Conservation (phyloP, 2,797 vertebrate genomes). For the Pitangus sulphuratus region DNA sequence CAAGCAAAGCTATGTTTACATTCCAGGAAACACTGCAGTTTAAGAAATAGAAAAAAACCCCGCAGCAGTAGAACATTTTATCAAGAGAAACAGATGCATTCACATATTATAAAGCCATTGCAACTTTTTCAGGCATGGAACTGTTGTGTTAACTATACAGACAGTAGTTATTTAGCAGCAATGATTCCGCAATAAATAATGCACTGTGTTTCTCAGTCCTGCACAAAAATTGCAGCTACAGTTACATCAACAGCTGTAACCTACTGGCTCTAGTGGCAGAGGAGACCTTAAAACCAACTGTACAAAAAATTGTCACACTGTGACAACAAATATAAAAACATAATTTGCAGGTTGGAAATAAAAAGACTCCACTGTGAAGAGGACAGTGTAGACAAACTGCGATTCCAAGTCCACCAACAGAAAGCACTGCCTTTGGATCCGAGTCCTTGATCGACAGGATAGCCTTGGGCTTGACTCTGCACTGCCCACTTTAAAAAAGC, state of each 20-base stretch:
- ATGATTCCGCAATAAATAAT: constrained; percentile 96
- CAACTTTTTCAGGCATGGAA: constrained; percentile 83
- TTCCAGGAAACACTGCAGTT: constrained; percentile 82
- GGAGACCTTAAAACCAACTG: constrained; percentile 85
- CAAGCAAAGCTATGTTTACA: constrained; percentile 82
- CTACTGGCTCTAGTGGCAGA: constrained; percentile 86
- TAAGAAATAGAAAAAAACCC: constrained; percentile 75
- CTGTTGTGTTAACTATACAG: constrained; percentile 92
- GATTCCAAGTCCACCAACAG: constrained; percentile 81
- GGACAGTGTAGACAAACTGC: constrained; percentile 80
- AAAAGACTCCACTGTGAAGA: constrained; percentile 84
- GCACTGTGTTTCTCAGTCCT: constrained; percentile 88
- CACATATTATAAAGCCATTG: constrained; percentile 86
- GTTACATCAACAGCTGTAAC: constrained; percentile 85
- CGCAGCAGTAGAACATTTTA: constrained; percentile 80
- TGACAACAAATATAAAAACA: constrained; percentile 87
- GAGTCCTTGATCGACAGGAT: constrained; percentile 74
- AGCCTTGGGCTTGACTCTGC: constrained; percentile 72
- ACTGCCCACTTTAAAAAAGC: constrained; percentile 87
- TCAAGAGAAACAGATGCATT: constrained; percentile 86
- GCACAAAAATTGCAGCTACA: constrained; percentile 86
- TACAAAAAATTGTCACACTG: constrained; percentile 87
- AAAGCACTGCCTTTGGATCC: constrained; percentile 80
- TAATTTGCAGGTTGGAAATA: constrained; percentile 83
- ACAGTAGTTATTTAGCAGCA: constrained; percentile 99